Conservation (phyloP, 1,140 invertebrate genomes). For the Leptinotarsa defecta region DNA sequence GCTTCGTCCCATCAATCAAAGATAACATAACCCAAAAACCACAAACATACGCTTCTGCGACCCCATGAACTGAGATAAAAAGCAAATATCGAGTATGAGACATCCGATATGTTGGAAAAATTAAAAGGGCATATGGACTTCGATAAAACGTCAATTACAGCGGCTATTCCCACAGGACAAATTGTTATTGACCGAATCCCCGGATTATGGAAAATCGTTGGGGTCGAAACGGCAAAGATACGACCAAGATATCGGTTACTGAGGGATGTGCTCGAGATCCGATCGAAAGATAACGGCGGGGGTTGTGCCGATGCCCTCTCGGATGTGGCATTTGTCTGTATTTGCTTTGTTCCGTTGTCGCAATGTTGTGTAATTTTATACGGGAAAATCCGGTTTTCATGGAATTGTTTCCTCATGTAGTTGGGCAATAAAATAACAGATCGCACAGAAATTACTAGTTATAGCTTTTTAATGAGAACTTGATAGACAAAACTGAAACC, state of each 20-base stretch:
- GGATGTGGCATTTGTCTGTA: conserved; percentile 7
- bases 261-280: conserved; percentile 36
- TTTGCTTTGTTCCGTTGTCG: conserved; percentile 15
- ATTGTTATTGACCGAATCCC: conserved; percentile 52
- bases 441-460: too few relatives aligned
- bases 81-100: conserved; percentile 6
- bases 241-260: conserved; percentile 39
- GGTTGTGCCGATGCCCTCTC: conserved; percentile 21
- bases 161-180: conserved; percentile 46
- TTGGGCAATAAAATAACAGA: too few relatives aligned
- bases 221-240: conserved; percentile 36
- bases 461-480: too few relatives aligned
- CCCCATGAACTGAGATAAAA: conserved; percentile 39
- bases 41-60: conserved; percentile 18
- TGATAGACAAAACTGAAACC: too few relatives aligned
- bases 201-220: conserved; percentile 50
- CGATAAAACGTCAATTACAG: conserved; percentile 45
- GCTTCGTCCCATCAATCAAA: neutral
- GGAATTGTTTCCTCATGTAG: neutral
- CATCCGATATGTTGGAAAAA: conserved; percentile 25
- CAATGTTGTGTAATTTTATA: conserved; percentile 13
- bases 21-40: neutral
- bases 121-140: conserved; percentile 23
- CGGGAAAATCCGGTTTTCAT: neutral
- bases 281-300: conserved; percentile 37